phyloP scores from a whole-genome alignment of 2,888 invertebrate genomes.

The Epirrhoe tristata region DNA sequence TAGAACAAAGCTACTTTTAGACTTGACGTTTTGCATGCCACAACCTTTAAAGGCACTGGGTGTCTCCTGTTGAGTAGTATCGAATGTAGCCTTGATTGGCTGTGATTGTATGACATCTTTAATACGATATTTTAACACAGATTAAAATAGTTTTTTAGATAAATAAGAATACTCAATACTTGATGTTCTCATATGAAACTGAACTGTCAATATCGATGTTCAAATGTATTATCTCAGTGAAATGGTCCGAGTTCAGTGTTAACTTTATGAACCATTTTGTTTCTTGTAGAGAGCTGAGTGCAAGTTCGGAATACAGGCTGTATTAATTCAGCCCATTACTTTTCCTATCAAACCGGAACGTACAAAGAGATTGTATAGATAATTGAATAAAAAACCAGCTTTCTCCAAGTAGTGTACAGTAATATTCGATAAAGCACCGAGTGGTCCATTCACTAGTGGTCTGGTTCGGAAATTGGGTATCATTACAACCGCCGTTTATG shows the following conservation, averaged over 20 bases:
- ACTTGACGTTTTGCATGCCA: slow-evolving; percentile 36
- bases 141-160: no score
- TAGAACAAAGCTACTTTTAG: slow-evolving; percentile 38
- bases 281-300: background rate
- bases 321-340: slow-evolving; percentile 11
- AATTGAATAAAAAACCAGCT: slow-evolving; percentile 32
- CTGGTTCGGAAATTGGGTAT: slow-evolving; percentile 66
- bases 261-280: no score
- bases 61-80: slow-evolving; percentile 23
- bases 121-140: no score
- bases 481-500: slow-evolving; percentile 67
- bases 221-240: no score
- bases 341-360: slow-evolving; percentile 19
- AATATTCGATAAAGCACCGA: slow-evolving; percentile 52
- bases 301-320: background rate
- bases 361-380: slow-evolving; percentile 27
- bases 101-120: slow-evolving; percentile 1
- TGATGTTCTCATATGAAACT: no score
- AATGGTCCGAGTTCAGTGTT: no score
- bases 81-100: slow-evolving; percentile 8
- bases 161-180: no score
- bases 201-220: no score
- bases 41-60: slow-evolving; percentile 25
- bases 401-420: slow-evolving; percentile 34
- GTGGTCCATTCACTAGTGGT: slow-evolving; percentile 49